Conservation (phyloP, 2,888 invertebrate species). For the Antheraea assamensis region DNA sequence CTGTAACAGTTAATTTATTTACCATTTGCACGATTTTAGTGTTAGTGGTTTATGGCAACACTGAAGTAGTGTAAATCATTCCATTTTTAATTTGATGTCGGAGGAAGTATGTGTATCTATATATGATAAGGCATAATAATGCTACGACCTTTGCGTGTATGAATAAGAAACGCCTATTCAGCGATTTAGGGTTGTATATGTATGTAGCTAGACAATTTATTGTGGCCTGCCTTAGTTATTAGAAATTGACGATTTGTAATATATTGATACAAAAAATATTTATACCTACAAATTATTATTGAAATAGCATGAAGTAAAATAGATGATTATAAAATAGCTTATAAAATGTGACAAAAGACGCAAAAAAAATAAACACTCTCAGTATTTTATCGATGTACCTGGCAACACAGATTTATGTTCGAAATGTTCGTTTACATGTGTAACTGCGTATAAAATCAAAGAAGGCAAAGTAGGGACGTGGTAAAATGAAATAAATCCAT, state of each 20-base stretch:
- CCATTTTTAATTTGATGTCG: background rate
- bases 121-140: background rate
- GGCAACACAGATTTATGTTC: background rate
- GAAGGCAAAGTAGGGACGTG: no score
- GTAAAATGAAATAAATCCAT: no score
- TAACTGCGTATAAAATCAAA: no score
- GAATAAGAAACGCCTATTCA: conserved; percentile 11
- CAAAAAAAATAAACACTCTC: background rate
- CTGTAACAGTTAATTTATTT: background rate
- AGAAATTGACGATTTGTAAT: background rate
- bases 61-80: background rate
- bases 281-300: background rate
- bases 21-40: background rate
- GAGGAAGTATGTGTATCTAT: no score
- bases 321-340: background rate
- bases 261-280: no score
- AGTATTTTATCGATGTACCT: background rate
- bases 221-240: conserved; percentile 9
- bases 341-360: no score
- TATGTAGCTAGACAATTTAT: conserved; percentile 12
- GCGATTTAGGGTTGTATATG: background rate
- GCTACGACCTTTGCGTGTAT: background rate
- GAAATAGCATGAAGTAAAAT: background rate
- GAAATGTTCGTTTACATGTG: no score
- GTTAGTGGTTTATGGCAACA: background rate